These are phyloP conservation scores for Octopus sinensis DNA, from an alignment of 1,140 invertebrate species.

Conservation along the genomic window DNA sequence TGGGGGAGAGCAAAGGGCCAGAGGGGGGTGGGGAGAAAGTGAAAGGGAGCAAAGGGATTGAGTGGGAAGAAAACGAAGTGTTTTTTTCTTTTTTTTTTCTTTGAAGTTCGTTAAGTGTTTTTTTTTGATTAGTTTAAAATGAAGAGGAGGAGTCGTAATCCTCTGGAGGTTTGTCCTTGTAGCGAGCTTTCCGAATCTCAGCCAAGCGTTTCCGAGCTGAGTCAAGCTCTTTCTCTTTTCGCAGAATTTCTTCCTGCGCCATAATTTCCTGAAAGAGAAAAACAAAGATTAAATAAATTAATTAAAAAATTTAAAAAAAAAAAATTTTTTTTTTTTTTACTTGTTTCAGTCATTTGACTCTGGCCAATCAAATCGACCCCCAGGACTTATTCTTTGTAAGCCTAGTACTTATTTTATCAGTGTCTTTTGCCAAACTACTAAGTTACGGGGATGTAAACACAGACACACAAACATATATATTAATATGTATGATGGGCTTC, in stretches of 20 bases:
- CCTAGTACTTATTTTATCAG: too few species aligned
- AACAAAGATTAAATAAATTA: constrained; percentile 10
- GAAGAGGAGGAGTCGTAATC: constrained; percentile 35
- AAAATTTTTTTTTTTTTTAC: too few species aligned
- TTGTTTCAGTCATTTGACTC: too few species aligned
- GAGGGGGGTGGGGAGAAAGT: not conserved
- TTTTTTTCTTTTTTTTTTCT: constrained; percentile 15
- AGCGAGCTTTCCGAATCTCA: constrained; percentile 58
- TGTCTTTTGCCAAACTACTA: too few species aligned
- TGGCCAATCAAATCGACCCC: too few species aligned
- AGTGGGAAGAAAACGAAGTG: not conserved
- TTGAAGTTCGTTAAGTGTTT: constrained; percentile 6
- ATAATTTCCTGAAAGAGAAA: constrained; percentile 53
- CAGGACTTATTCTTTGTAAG: too few species aligned
- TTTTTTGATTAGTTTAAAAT: constrained; percentile 16
- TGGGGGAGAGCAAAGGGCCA: not conserved
- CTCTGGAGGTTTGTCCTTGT: constrained; percentile 44
- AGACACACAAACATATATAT: too few species aligned
- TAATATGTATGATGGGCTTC: too few species aligned
- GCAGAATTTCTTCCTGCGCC: constrained; percentile 72
- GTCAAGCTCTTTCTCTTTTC: constrained; percentile 89
- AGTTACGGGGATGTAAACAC: too few species aligned
- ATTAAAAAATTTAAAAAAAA: not conserved
- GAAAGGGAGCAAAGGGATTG: too few species aligned
- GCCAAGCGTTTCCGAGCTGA: constrained; percentile 84